Evolutionary conservation across 2,113 vertebrate species (phyloP).

Genomic region (Megatriorchis doriae): DNA sequence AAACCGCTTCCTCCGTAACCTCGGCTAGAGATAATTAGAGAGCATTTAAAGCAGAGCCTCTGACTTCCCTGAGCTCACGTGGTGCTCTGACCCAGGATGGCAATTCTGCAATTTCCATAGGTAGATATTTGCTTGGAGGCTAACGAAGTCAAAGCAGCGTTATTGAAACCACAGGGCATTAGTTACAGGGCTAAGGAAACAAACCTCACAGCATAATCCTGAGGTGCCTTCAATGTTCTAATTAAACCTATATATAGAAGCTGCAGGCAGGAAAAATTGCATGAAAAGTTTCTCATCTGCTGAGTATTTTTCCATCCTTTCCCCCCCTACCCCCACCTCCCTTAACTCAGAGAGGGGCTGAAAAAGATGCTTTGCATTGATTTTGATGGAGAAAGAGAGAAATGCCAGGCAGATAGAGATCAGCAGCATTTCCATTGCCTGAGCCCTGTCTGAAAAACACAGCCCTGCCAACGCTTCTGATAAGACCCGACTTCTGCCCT

Average conservation of each 20-base stretch:
- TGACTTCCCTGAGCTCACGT: background rate
- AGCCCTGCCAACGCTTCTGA: fast-evolving
- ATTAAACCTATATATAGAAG: constrained; percentile 68
- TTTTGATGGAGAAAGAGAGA: background rate
- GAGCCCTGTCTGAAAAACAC: background rate
- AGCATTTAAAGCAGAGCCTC: background rate
- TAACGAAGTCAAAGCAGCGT: background rate
- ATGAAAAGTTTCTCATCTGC: constrained; percentile 21
- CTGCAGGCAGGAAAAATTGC: constrained; percentile 10
- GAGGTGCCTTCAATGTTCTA: constrained; percentile 47
- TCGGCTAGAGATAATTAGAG: background rate
- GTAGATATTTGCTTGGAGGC: background rate
- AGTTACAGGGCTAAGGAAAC: constrained; percentile 45
- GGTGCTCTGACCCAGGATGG: background rate
- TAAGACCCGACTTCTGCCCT: background rate
- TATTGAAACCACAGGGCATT: constrained; percentile 31
- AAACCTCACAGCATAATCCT: constrained; percentile 57
- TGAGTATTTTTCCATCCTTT: constrained; percentile 59
- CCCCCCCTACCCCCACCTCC: background rate
- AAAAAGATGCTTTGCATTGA: background rate
- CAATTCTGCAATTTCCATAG: constrained; percentile 2
- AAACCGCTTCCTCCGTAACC: background rate
- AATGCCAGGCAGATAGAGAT: constrained; percentile 10
- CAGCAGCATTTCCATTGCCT: background rate
- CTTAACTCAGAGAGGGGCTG: background rate